Percentiles rank a stretch among this genome's conserved stretches.
Conservation (phyloP, 2,113 vertebrate species). For the Tonatia bakeri region DNA sequence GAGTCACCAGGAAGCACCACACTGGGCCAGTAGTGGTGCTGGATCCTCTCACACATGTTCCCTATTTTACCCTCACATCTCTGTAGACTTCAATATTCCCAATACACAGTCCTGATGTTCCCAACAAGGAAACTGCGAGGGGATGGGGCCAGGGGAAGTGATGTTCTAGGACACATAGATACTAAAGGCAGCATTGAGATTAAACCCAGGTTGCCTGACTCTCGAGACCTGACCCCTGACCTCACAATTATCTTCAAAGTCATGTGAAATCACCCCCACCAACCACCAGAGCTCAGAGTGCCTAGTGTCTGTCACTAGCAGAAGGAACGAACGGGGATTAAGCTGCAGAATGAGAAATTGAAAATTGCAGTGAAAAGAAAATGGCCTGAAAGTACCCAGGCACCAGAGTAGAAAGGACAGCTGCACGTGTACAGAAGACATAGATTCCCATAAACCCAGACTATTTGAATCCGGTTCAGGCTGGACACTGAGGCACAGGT, state of each 20-base stretch:
- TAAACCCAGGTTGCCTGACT: neutral
- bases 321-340: neutral
- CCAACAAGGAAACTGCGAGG: neutral
- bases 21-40: neutral
- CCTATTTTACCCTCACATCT: neutral
- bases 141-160: accelerated
- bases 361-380: neutral
- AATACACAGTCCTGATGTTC: neutral
- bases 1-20: neutral
- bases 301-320: neutral
- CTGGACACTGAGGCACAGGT: neutral
- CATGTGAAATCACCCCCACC: neutral
- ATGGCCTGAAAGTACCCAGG: neutral
- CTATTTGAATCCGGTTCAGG: neutral
- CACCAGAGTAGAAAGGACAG: neutral
- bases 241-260: neutral
- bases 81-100: neutral
- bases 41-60: too few relatives aligned
- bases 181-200: neutral
- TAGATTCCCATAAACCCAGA: neutral
- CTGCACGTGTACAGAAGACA: neutral
- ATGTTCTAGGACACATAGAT: neutral
- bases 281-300: neutral
- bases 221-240: neutral
- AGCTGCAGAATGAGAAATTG: neutral